Evolutionary conservation across 1,140 invertebrate genomes (phyloP), one percentile per base, ranked within the genome.

Genomic region (Drosophila bipectinata): DNA sequence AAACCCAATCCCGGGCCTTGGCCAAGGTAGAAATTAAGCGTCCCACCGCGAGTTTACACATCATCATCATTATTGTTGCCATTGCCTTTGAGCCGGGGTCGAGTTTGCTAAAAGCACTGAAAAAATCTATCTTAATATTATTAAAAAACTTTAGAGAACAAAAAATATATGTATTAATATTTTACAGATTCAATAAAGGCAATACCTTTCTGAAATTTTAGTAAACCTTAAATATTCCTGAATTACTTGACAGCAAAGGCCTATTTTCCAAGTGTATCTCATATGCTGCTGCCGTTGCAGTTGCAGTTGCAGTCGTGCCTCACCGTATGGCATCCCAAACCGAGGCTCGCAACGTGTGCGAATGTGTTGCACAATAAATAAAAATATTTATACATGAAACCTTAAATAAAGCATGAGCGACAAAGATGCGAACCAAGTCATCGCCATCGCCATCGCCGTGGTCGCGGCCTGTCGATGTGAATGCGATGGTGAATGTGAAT

Each of bases 331-430:
- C 79, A 78, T 83, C 79, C 74, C 73, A 61, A 73, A 60, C 68
- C 39, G 53, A 52, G 39, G 57, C 63, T 54, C 21, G 72, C 82
- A 85, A 87, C 75, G 82, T 88, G 83, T 87, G 83, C 79, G 83
- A 88, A 88, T 88, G 83, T 88, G 83, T 88, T 88, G 83, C 79
- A 88, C 83, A 88, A 88, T 88, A 88, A 88, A 88, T 88, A 88
- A 88, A 88, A 88, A 88, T 88, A 88, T 88, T 88, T 88, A 88
- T 88, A 88, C 83, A 88, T 85, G 82, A 85, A 87, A 85, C 82
- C 82, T 85, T 85, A 85, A 85, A 85, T 85, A 85, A 85, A 85
- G 82, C 83, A 87, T 85, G 82, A 88, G 82, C 82, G 83, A 88
- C 83, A 88, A 87, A 87, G 83, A 87, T 88, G 83, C 83, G 83